Base-by-base conservation (phyloP, 2,113 vertebrate species). In the Gasterosteus aculeatus region DNA sequence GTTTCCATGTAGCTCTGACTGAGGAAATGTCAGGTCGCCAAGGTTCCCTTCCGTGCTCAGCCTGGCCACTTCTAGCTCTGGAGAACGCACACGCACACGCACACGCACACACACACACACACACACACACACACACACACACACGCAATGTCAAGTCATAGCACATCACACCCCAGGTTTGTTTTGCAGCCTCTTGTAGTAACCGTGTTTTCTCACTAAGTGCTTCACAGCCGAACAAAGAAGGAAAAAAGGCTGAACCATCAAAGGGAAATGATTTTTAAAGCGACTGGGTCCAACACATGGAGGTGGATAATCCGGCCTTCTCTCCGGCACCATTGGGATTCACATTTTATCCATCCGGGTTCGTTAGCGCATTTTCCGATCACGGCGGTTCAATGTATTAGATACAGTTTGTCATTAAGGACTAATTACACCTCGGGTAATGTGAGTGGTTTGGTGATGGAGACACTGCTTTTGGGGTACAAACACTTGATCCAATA, bases 41-140 rank as follows among this genome's bases (percentile, higher is more conserved):
- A 98, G 94, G 85, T 95, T 96, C 77, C 96, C 97, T 80, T 99
- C 98, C 56, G 98, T 99, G 90, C 97, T 98, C 22, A 99, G 93
- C 75, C 97, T 95, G 3, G 97, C 97, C 90, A 99, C 98, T 94
- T 99, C 97, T 84, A 99, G 85, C 89, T 98, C 90, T 93, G 89
- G 3, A 86, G 83, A 46, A 79, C 74, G 77, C 64, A 88, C 63
- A 72, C 54, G 75, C 75, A 72, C 68, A 71, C 60, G 66, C 69
- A 85, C 72, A 84, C 64, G 78, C 67, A 76, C 47, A 75, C 69
- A 77, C 78, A 69, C 26, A 85, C 58, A 77, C 58, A 84, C 75
- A 83, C 75, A 84, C 56, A 68, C 77, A 75, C 39, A 77, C 77
- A 74, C 57, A 70, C 59, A 77, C 75, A 66, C 65, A 74, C 58